Conservation (phyloP, 2,888 invertebrate species). For the Metellina segmentata region DNA sequence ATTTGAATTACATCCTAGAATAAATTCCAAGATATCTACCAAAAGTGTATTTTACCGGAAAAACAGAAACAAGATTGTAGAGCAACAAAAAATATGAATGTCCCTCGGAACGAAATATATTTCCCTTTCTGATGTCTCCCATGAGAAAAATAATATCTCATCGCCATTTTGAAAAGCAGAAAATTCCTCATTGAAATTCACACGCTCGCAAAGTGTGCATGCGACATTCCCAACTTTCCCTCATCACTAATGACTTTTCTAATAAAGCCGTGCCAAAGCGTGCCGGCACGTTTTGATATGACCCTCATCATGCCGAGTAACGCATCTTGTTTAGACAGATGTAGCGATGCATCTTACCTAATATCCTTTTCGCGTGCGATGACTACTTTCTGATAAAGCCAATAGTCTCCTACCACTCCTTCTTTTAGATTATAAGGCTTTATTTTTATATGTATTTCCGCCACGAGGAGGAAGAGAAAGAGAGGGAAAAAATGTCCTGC, state of each 20-base stretch:
- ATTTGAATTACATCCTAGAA: too few species aligned
- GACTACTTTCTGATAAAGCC: slow-evolving; percentile 29
- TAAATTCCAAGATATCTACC: too few species aligned
- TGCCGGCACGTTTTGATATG: neutral
- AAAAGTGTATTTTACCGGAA: too few species aligned
- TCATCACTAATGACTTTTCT: neutral
- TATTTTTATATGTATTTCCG: slow-evolving; percentile 17
- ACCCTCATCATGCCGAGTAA: too few species aligned
- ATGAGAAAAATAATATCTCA: too few species aligned
- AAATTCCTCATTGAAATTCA: too few species aligned
- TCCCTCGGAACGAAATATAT: too few species aligned
- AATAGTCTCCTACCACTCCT: slow-evolving; percentile 18
- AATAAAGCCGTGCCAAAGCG: neutral
- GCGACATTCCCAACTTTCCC: neutral
- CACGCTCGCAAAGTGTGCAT: too few species aligned
- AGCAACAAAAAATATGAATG: too few species aligned
- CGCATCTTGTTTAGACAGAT: slow-evolving; percentile 5
- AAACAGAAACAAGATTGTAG: too few species aligned
- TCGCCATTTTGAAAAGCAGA: too few species aligned
- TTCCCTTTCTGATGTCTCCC: too few species aligned
- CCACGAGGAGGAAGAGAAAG: neutral
- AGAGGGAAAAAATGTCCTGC: neutral
- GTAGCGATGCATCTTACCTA: slow-evolving; percentile 14
- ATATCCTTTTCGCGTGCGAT: slow-evolving; percentile 54
- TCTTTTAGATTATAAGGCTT: slow-evolving; percentile 12